phyloP scores from a whole-genome alignment of 2,113 vertebrate species.

The Nestor notabilis region DNA sequence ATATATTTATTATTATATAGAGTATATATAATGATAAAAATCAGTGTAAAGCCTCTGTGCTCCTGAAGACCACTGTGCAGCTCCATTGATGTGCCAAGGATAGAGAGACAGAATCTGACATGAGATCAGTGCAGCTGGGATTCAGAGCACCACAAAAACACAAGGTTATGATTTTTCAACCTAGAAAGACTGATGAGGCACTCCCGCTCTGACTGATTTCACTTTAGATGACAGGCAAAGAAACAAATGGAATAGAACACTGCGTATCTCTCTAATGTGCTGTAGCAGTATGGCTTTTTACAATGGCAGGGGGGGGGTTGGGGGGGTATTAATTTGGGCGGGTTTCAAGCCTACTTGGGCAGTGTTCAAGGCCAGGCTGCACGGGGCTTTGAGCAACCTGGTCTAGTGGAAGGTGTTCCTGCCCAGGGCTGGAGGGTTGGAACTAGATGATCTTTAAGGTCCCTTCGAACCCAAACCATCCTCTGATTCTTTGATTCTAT shows the following conservation, averaged over 20 bases:
- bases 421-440: background rate
- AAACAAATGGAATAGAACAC: background rate
- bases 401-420: background rate
- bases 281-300: background rate
- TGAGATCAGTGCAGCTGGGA: background rate
- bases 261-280: fast-evolving
- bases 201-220: background rate
- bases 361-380: background rate
- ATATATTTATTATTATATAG: no score
- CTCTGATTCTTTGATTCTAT: background rate
- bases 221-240: background rate
- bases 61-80: background rate
- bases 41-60: background rate
- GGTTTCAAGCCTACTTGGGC: no score
- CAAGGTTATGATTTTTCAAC: background rate
- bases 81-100: background rate
- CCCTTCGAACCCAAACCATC: background rate
- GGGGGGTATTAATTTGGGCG: no score
- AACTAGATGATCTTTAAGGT: background rate
- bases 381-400: background rate
- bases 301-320: background rate
- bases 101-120: background rate
- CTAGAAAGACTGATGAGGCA: background rate
- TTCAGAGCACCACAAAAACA: background rate
- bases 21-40: background rate